Evolutionary conservation across 2,888 invertebrate genomes (phyloP).

Genomic region (Habroteleia sp.): DNA sequence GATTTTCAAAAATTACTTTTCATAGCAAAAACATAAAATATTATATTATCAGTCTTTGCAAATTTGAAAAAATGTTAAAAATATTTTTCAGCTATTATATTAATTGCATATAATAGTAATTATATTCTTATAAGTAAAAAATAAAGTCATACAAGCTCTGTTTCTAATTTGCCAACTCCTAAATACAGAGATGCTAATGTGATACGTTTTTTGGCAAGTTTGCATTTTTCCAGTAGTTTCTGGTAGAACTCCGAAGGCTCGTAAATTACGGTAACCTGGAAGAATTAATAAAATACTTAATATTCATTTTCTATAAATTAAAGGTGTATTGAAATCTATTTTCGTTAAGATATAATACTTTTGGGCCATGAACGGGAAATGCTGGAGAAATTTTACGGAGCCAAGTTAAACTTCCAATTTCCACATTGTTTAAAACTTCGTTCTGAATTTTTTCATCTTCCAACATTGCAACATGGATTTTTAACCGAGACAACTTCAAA

Average conservation of each 20-base stretch:
- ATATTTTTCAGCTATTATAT: too few relatives aligned
- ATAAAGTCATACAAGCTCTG: constrained; percentile 84
- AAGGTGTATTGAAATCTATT: too few relatives aligned
- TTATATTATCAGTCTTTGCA: too few relatives aligned
- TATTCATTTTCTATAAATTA: too few relatives aligned
- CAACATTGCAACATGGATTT: constrained; percentile 70
- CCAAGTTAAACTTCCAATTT: constrained; percentile 74
- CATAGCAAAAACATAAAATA: too few relatives aligned
- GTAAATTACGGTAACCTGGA: constrained; percentile 86
- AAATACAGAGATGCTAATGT: constrained; percentile 95
- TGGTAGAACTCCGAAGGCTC: constrained; percentile 91
- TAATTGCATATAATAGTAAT: too few relatives aligned
- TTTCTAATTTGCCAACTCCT: constrained; percentile 93
- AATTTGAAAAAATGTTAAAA: too few relatives aligned
- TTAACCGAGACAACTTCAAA: constrained; percentile 62
- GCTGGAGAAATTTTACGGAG: constrained; percentile 78
- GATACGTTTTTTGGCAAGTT: constrained; percentile 86
- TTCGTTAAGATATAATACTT: constrained; percentile 70
- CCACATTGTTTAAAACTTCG: constrained; percentile 56
- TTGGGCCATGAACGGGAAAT: constrained; percentile 80
- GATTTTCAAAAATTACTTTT: too few relatives aligned
- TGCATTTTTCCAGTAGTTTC: constrained; percentile 86
- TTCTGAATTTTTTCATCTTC: constrained; percentile 69
- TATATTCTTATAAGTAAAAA: too few relatives aligned
- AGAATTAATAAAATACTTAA: too few relatives aligned